Percentiles rank a stretch among this genome's conserved stretches.
Conservation (phyloP, 1,140 invertebrate species). For the Papilio dardanus region DNA sequence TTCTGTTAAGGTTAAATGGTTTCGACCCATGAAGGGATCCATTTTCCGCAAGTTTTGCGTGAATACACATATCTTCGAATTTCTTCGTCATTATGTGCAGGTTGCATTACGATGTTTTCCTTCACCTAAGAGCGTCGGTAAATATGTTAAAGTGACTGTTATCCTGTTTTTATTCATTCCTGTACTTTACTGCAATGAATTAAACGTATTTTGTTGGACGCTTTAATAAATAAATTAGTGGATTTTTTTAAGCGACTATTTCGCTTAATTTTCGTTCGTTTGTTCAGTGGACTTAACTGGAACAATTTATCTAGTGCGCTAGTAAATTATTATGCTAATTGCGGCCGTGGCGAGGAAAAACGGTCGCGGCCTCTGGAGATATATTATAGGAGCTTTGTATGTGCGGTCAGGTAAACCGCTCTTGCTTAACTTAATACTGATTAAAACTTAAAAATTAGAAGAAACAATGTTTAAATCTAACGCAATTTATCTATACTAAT, state of each 20-base stretch:
- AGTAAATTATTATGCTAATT: conserved; percentile 44
- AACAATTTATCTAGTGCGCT: conserved; percentile 41
- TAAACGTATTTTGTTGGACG: neutral
- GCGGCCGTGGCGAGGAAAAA: conserved; percentile 35
- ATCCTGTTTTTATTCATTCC: neutral
- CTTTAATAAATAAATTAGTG: neutral
- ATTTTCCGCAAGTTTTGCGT: too few relatives aligned
- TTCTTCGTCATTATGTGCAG: too few relatives aligned
- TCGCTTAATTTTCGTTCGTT: neutral
- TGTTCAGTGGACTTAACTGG: conserved; percentile 9
- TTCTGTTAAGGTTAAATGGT: too few relatives aligned
- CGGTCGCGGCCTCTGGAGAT: conserved; percentile 19
- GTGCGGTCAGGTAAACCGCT: conserved; percentile 5
- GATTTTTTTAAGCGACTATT: neutral
- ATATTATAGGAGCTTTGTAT: conserved; percentile 34
- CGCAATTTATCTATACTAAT: too few relatives aligned
- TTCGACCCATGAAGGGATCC: too few relatives aligned
- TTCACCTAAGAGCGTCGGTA: too few relatives aligned
- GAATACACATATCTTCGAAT: too few relatives aligned
- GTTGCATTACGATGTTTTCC: too few relatives aligned
- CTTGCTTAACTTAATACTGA: neutral
- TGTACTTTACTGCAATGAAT: neutral
- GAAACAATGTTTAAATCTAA: neutral
- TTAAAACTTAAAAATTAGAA: neutral
- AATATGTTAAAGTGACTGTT: too few relatives aligned